Evolutionary conservation across 2,797 vertebrate species (phyloP).

Genomic region (Halcyon badia): DNA sequence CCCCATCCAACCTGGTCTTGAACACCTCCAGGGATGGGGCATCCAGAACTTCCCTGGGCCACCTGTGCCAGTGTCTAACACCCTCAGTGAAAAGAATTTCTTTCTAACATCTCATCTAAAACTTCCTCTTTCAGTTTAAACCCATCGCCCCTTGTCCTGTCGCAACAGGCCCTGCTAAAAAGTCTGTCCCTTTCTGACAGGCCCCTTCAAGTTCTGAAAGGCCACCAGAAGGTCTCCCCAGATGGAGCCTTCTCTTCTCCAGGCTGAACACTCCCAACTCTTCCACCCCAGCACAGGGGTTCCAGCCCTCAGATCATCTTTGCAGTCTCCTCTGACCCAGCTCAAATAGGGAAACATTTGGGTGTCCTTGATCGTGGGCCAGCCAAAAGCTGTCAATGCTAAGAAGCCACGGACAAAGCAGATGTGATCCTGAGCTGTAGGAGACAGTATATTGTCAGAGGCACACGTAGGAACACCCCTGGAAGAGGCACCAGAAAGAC

Average conservation of each 20-base stretch:
- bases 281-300: not conserved
- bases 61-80: not conserved
- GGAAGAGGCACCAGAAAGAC: not conserved
- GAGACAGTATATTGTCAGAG: not conserved
- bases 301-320: not conserved
- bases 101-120: no score
- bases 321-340: not conserved
- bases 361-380: accelerated
- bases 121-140: no score
- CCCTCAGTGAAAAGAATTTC: not conserved
- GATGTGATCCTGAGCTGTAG: not conserved
- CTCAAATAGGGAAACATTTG: not conserved
- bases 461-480: accelerated
- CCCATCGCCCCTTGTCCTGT: no score
- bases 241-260: not conserved
- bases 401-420: not conserved
- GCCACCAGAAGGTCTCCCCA: not conserved
- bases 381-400: not conserved
- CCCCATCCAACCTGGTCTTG: not conserved
- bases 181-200: not conserved
- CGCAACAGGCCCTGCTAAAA: not conserved
- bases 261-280: not conserved
- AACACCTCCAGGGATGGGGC: not conserved
- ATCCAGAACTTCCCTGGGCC: not conserved
- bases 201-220: not conserved